Conservation (phyloP, 2,888 invertebrate species). For the Spisula solida region DNA sequence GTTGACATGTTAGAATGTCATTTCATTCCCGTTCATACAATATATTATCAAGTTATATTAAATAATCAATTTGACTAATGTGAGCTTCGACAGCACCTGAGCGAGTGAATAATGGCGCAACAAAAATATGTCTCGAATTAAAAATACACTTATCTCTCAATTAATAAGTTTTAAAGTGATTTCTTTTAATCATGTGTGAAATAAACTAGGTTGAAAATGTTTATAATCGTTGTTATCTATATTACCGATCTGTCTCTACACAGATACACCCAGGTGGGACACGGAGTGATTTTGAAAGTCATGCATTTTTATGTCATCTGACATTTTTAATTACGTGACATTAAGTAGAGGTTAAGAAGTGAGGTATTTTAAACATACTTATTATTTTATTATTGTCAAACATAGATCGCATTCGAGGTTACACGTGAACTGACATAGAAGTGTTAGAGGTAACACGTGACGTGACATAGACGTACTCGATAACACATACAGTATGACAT, state of each 20-base stretch:
- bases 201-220: not conserved
- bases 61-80: slow-evolving; percentile 1
- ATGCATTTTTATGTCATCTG: slow-evolving; percentile 24
- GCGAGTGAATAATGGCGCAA: not conserved
- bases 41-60: slow-evolving; percentile 15
- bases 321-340: slow-evolving; percentile 22
- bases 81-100: not conserved
- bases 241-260: not conserved
- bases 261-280: slow-evolving; percentile 23
- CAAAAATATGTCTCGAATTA: slow-evolving; percentile 10
- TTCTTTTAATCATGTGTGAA: not conserved
- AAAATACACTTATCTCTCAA: not conserved
- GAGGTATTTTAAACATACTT: not conserved
- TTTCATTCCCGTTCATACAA: not conserved
- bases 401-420: not conserved
- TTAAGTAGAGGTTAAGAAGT: not conserved
- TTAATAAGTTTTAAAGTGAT: slow-evolving; percentile 20
- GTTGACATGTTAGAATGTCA: not conserved
- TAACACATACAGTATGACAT: no score
- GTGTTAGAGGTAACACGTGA: not conserved
- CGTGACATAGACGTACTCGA: no score
- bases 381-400: no score
- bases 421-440: not conserved
- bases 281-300: slow-evolving; percentile 21
- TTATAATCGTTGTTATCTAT: not conserved